These are phyloP conservation scores for Zaprionus ghesquierei DNA, from an alignment of 1,140 invertebrate species.

Conservation along the genomic window DNA sequence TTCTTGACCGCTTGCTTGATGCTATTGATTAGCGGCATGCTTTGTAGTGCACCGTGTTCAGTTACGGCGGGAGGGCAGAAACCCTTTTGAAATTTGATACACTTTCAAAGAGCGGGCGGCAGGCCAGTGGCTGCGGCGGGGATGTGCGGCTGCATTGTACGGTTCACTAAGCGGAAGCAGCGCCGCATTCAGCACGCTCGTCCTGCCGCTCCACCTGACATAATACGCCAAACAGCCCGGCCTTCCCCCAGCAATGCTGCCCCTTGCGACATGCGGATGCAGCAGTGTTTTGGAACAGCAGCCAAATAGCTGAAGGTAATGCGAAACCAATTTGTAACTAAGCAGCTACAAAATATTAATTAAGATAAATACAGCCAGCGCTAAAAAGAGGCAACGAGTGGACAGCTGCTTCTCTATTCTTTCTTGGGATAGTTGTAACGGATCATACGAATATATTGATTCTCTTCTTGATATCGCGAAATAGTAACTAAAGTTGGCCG, in stretches of 20 bases:
- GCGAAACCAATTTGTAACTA: constrained; percentile 39
- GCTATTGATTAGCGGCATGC: constrained; percentile 58
- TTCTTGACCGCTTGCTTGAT: constrained; percentile 22
- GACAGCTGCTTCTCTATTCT: neutral
- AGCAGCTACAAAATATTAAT: constrained; percentile 40
- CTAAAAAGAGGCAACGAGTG: neutral
- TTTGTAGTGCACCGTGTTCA: constrained; percentile 31
- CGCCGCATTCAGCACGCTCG: too few relatives aligned
- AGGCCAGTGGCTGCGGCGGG: neutral
- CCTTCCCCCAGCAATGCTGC: neutral
- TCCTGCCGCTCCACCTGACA: constrained; percentile 71
- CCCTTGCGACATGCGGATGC: constrained; percentile 1
- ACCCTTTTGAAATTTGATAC: constrained; percentile 66
- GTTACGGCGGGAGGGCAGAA: constrained; percentile 28
- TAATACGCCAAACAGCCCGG: constrained; percentile 5
- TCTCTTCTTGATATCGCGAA: neutral
- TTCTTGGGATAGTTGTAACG: neutral
- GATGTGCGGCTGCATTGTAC: neutral
- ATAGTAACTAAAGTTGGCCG: neutral
- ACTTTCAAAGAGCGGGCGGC: constrained; percentile 50
- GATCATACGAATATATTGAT: neutral
- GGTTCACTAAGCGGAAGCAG: constrained; percentile 49
- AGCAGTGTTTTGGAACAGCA: constrained; percentile 10
- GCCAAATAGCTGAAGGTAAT: constrained; percentile 59
- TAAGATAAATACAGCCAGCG: neutral